A percentile compares a stretch with the other conserved stretches of the same genome.
phyloP scores from a whole-genome alignment of 2,797 vertebrate genomes.

The Cebuella pygmaea region DNA sequence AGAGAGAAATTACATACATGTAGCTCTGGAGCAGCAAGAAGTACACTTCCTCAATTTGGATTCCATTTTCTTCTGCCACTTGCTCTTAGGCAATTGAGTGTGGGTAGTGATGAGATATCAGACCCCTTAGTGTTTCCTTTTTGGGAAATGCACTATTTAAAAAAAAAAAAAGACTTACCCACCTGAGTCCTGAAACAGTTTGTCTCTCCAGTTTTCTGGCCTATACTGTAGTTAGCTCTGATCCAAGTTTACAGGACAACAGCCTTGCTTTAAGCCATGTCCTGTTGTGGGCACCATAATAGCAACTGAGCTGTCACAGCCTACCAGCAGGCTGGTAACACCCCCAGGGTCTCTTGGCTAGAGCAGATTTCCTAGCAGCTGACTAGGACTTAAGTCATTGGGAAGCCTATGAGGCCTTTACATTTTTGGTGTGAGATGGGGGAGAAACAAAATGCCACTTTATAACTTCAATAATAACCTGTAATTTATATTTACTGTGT shows the following conservation, averaged over 20 bases:
- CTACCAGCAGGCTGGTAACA: conserved; percentile 45
- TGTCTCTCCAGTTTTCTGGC: conserved; percentile 66
- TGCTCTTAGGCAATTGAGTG: conserved; percentile 38
- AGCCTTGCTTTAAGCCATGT: conserved; percentile 71
- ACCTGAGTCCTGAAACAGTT: conserved; percentile 67
- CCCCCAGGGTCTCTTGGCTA: conserved; percentile 39
- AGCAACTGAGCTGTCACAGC: conserved; percentile 60
- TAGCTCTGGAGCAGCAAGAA: conserved; percentile 59
- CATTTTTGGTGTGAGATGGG: conserved; percentile 59
- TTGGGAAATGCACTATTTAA: conserved; percentile 71
- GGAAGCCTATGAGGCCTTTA: conserved; percentile 71
- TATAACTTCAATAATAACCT: conserved; percentile 79
- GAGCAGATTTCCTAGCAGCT: conserved; percentile 47
- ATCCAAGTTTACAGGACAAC: conserved; percentile 62
- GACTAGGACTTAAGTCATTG: conserved; percentile 56
- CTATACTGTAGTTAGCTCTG: conserved; percentile 29
- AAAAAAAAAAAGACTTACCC: conserved; percentile 31
- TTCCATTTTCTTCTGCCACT: conserved; percentile 41
- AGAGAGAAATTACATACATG: background rate
- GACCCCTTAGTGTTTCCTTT: conserved; percentile 73
- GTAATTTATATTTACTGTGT: conserved; percentile 81
- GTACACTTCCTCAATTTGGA: conserved; percentile 19
- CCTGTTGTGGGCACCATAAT: conserved; percentile 54
- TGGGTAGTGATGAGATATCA: conserved; percentile 55
- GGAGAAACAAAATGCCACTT: conserved; percentile 74